Base-by-base conservation (phyloP, 2,113 vertebrate genomes). In the Catharus minimus region DNA sequence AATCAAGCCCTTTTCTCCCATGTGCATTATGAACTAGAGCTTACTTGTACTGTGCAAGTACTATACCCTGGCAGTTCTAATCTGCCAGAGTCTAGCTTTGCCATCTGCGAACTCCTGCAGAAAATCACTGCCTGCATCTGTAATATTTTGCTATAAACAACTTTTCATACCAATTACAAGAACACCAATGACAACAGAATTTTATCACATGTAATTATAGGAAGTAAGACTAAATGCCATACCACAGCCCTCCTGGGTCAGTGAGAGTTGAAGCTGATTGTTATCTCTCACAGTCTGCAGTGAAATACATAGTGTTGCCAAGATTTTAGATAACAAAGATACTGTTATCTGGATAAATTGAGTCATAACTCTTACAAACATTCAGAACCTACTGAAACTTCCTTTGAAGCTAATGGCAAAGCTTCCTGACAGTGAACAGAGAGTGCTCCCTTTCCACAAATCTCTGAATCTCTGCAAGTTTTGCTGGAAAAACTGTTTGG, bases 291-390 rank as follows among this genome's bases (percentile, higher is more conserved):
- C 47, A 81, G 15, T 41, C 77, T 93, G 19, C 83, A 33, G 52
- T 80, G 64, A 82, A 80, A 27, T 46, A 27, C 41, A 27, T 32
- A 23, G 19, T 32, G 30, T 39, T 88, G 53, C 77, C 77, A 93
- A 90, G 65, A 83, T 56, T 83, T 82, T 80, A 86, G 61, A 65
- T 81, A 78, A 86, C 47, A 86, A 92, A 74, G 41, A 72, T 86
- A 72, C 64, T 84, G 39, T 92, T 92, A 78, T 77, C 86, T 78
- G 52, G 58, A 77, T 82, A 93, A 93, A 86, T 64, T 86, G 44
- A 41, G 52, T 88, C 78, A 74, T 69, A 94, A 67, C 44, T 93
- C 68, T 81, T 60, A 77, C 26, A 94, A 88, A 77, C 26, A 47
- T 71, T 82, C n/a, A 90, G 47, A 93, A 62, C 27, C 47, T 67